These are phyloP conservation scores for Nasonia giraulti DNA, from an alignment of 1,140 invertebrate species.

Conservation along the genomic window DNA sequence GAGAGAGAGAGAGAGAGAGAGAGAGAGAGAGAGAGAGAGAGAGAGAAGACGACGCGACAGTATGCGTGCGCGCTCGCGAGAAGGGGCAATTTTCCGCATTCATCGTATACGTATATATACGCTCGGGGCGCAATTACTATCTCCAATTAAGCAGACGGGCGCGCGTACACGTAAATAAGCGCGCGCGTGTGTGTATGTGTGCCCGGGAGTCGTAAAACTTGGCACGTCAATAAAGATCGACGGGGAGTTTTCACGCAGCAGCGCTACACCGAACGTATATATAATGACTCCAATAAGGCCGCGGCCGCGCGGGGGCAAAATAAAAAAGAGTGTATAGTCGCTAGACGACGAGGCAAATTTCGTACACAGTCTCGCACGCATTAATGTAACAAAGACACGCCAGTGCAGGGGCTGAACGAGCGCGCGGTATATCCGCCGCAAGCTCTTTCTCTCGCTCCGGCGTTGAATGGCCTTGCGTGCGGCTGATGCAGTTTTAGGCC, in stretches of 20 bases:
- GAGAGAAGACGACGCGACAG: background rate
- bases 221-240: background rate
- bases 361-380: conserved; percentile 32
- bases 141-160: conserved; percentile 7
- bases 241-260: background rate
- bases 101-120: background rate
- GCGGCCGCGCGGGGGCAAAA: background rate
- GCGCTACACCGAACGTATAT: background rate
- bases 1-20: no score
- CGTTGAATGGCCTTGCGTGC: conserved; percentile 22
- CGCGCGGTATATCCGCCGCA: background rate
- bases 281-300: background rate
- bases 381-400: conserved; percentile 44
- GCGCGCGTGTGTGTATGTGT: background rate
- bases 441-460: background rate
- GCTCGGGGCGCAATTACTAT: background rate
- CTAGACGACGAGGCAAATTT: conserved; percentile 51
- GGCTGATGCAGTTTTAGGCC: conserved; percentile 13
- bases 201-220: background rate
- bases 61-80: background rate
- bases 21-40: no score
- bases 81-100: conserved; percentile 28
- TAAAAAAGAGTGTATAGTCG: background rate
- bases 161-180: conserved; percentile 7
- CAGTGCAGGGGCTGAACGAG: background rate